phyloP scores from a whole-genome alignment of 2,797 vertebrate genomes.

The Scleropages formosus region DNA sequence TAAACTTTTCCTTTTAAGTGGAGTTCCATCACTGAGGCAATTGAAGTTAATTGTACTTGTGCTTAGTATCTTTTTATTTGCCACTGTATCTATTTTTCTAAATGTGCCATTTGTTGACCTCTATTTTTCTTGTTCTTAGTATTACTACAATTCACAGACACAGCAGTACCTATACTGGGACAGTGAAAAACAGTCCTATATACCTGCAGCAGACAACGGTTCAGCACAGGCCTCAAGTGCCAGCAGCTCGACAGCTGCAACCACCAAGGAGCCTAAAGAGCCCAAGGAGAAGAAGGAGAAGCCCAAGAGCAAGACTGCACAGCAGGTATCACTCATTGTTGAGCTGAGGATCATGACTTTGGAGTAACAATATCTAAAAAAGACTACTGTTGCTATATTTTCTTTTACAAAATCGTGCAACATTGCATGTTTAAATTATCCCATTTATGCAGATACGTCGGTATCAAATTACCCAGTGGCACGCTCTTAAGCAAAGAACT shows the following conservation, averaged over 20 bases:
- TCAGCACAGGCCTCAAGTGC: slow-evolving; percentile 49
- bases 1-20: too few species aligned
- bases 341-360: not conserved
- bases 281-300: slow-evolving; percentile 96
- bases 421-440: too few species aligned
- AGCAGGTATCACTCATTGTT: slow-evolving; percentile 73
- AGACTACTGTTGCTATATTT: too few species aligned
- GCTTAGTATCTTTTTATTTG: not conserved
- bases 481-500: not conserved
- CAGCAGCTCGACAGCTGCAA: slow-evolving; percentile 52
- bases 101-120: not conserved
- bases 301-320: slow-evolving; percentile 97
- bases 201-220: slow-evolving; percentile 73
- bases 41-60: not conserved
- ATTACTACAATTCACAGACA: slow-evolving; percentile 96
- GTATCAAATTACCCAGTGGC: too few species aligned
- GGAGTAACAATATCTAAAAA: not conserved
- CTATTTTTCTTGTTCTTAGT: slow-evolving; percentile 63
- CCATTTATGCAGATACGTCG: too few species aligned
- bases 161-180: slow-evolving; percentile 99
- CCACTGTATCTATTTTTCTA: not conserved
- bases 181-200: slow-evolving; percentile 87
- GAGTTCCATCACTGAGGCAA: too few species aligned
- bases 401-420: too few species aligned
- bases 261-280: slow-evolving; percentile 81